These are phyloP conservation scores for Petrocephalus sullivani DNA, from an alignment of 2,797 vertebrate species.

Conservation along the genomic window DNA sequence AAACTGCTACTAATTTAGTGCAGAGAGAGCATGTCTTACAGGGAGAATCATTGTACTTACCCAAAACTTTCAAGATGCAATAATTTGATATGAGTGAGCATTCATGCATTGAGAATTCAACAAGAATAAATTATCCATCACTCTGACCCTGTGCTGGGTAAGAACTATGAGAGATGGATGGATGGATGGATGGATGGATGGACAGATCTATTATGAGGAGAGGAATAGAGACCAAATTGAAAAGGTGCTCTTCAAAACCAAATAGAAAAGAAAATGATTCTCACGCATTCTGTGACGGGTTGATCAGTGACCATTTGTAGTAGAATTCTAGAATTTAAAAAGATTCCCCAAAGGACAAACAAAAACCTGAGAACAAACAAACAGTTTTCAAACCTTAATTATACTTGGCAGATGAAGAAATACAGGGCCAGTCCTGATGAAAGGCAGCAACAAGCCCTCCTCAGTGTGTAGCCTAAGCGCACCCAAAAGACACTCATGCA, in stretches of 20 bases:
- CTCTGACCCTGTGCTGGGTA: not conserved
- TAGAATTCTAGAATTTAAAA: not conserved
- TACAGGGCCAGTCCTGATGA: constrained; percentile 16
- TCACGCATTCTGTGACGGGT: not conserved
- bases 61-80: not conserved
- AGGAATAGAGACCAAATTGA: not conserved
- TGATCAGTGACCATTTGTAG: not conserved
- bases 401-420: constrained; percentile 21
- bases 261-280: not conserved
- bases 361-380: constrained; percentile 13
- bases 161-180: not conserved
- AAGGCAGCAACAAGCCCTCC: not conserved
- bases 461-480: not conserved
- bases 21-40: not conserved
- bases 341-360: not conserved
- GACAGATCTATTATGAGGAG: too few species aligned
- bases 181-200: not conserved
- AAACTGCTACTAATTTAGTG: not conserved
- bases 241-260: not conserved
- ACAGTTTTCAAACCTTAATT: constrained; percentile 7
- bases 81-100: not conserved
- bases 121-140: not conserved
- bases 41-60: not conserved
- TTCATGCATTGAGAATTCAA: not conserved
- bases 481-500: not conserved